Base-by-base conservation (phyloP, 2,113 vertebrate species). In the Brachyistius frenatus region DNA sequence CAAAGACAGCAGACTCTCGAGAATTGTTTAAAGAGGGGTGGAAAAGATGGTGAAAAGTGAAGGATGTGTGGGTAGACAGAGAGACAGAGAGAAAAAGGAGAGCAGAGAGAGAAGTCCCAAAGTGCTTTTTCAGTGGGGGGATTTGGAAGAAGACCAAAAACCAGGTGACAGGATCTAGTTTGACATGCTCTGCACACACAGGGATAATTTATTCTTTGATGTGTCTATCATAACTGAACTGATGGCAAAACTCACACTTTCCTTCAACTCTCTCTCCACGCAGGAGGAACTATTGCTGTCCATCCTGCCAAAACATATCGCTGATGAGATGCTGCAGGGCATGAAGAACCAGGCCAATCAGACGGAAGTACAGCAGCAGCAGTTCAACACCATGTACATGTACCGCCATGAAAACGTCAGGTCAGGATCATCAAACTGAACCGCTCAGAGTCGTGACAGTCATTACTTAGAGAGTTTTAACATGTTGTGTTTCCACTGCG, bases 351-450 rank as follows among this genome's bases (percentile, higher is more conserved):
- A 96, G 39, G 95, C 96, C 9, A 93, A 94, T 83, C 95, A 98
- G 91, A 96, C 96, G 35, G 96, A 97, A 74, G 95, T 96, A 85
- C 97, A 96, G 89, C 97, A 97, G 90, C 97, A 99, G 91, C 98
- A 99, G 91, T 99, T 99, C 88, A 99, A 97, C 94, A 99, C 98
- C 89, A 99, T 99, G 98, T 99, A 99, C 94, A 99, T 99, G 98
- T 97, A 99, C 84, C 96, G 98, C 0, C 98, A 99, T 0, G 98
- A 99, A 94, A 97, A 98, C 0, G 98, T 99, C 94, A 99, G 97
- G 97, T 98, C 61, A 70, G 87, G n/a, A 35, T 55, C 58, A 11
- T 23, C 13, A 5, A 64, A 41, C 7, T 7, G 39, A 10, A 41
- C 2, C 7, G 2, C 39, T 41, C 7, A 7, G 39, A 41, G 6